Conservation (phyloP, 2,888 invertebrate genomes). For the Cheilosia grossa region DNA sequence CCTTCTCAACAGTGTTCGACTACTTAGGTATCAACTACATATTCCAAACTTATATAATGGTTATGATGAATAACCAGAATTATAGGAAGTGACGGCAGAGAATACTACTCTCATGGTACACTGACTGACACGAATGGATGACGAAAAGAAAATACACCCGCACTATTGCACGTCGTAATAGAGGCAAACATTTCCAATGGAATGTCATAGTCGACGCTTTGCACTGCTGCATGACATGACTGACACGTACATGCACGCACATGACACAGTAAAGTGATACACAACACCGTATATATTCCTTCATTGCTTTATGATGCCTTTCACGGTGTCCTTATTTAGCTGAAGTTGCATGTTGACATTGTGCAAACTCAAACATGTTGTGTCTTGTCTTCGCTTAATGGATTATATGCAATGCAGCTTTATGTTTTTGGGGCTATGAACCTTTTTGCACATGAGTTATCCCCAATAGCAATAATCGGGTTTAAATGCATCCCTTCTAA, state of each 20-base stretch:
- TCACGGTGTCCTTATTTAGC: conserved; percentile 42
- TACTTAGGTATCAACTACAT: neutral
- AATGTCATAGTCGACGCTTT: conserved; percentile 44
- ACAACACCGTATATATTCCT: conserved; percentile 28
- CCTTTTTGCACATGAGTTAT: too few relatives aligned
- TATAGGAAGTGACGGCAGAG: conserved; percentile 24
- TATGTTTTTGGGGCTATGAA: neutral
- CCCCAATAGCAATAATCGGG: too few relatives aligned
- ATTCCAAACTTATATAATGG: neutral
- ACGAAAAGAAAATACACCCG: conserved; percentile 35
- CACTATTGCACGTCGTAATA: neutral
- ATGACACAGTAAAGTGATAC: neutral
- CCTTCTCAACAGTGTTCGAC: conserved; percentile 1
- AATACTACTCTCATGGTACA: neutral
- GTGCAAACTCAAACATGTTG: conserved; percentile 36
- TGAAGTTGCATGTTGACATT: conserved; percentile 52
- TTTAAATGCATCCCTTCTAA: too few relatives aligned
- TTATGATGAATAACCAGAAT: conserved; percentile 30
- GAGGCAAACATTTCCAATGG: conserved; percentile 32
- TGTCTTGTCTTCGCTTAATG: conserved; percentile 13
- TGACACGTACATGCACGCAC: conserved; percentile 20
- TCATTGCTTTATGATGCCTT: conserved; percentile 43
- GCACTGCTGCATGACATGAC: conserved; percentile 9
- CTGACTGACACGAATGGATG: conserved; percentile 36
- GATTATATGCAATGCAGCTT: neutral